Conservation (phyloP, 2,113 vertebrate genomes). For the Callithrix jacchus region DNA sequence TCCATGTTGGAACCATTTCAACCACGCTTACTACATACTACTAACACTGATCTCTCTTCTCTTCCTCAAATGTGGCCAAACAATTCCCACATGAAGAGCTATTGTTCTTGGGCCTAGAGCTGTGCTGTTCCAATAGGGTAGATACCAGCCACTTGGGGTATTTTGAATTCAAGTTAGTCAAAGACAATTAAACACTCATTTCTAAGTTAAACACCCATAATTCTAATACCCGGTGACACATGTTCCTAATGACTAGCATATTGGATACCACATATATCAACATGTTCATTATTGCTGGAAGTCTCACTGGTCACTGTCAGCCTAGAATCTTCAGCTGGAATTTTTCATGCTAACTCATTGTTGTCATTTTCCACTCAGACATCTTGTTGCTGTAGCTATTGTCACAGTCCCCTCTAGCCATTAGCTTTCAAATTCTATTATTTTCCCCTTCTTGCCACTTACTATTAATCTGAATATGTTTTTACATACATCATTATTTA, state of each 20-base stretch:
- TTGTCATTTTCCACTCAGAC: not conserved
- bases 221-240: not conserved
- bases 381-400: not conserved
- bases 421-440: not conserved
- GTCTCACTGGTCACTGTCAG: not conserved
- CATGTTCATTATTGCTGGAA: not conserved
- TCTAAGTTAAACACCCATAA: not conserved
- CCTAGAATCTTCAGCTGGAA: not conserved
- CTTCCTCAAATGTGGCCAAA: not conserved
- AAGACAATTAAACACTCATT: not conserved
- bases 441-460: not conserved
- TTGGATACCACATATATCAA: not conserved
- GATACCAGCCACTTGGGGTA: not conserved
- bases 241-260: not conserved
- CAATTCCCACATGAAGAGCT: not conserved
- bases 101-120: not conserved
- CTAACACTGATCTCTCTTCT: not conserved
- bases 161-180: not conserved
- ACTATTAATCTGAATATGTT: not conserved
- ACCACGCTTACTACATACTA: not conserved
- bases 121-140: not conserved
- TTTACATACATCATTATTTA: not conserved
- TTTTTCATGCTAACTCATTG: not conserved
- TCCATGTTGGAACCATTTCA: no score
- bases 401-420: accelerated